Conservation (phyloP, 2,888 invertebrate genomes). For the Heliconius erato region DNA sequence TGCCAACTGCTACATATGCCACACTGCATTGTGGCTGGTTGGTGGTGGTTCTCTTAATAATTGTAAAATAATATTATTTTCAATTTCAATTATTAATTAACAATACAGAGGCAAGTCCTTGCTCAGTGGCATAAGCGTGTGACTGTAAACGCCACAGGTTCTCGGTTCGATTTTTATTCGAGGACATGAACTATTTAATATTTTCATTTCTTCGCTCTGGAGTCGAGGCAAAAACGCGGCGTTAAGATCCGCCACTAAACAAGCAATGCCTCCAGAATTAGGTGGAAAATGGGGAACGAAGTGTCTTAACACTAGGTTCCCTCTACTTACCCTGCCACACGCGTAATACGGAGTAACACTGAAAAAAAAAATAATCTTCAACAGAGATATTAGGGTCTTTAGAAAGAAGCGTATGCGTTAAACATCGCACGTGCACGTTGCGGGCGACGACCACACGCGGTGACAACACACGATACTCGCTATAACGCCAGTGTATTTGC, state of each 20-base stretch:
- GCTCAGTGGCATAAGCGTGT: background rate
- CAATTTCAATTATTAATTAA: no score
- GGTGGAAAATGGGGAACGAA: background rate
- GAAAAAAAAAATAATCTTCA: background rate
- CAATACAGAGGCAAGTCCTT: background rate
- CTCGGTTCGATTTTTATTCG: no score
- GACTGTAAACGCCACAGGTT: background rate
- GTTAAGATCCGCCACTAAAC: no score
- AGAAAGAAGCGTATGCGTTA: background rate
- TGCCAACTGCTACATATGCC: no score
- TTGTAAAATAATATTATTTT: no score
- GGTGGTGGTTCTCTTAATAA: no score
- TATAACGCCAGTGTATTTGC: background rate
- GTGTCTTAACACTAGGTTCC: background rate
- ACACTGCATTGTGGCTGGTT: no score
- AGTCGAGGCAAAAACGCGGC: no score
- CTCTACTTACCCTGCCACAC: background rate
- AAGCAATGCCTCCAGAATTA: no score
- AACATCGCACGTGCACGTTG: background rate
- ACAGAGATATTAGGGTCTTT: no score
- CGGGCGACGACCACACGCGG: background rate
- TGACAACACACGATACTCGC: background rate
- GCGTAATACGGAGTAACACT: background rate
- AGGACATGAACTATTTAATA: no score
- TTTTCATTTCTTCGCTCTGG: no score